Conservation (phyloP, 2,888 invertebrate species). For the Andrena praecox region DNA sequence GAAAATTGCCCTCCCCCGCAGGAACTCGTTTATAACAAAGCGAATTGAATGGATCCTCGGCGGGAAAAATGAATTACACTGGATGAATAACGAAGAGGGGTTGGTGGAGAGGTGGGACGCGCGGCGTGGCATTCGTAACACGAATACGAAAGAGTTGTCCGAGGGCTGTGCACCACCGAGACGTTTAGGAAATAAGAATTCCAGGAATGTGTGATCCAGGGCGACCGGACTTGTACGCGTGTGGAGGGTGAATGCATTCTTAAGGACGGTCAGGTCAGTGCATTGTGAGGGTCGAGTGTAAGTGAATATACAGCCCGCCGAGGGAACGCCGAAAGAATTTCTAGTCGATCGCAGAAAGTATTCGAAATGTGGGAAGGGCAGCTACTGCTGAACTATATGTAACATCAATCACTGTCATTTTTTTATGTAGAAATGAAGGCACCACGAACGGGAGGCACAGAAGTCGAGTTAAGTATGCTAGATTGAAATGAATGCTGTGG, state of each 20-base stretch:
- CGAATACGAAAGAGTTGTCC: neutral
- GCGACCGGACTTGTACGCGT: neutral
- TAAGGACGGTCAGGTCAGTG: slow-evolving; percentile 9
- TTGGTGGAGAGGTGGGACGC: neutral
- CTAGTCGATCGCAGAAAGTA: neutral
- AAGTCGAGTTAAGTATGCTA: too few relatives aligned
- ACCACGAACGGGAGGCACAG: too few relatives aligned
- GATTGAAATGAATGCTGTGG: too few relatives aligned
- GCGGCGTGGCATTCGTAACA: too few relatives aligned
- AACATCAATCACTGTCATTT: too few relatives aligned
- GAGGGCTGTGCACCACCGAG: neutral
- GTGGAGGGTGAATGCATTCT: neutral
- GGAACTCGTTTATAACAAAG: slow-evolving; percentile 38
- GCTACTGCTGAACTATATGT: too few relatives aligned
- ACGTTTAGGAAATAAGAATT: neutral
- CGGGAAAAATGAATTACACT: slow-evolving; percentile 12
- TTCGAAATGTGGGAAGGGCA: too few relatives aligned
- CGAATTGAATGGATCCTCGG: slow-evolving; percentile 13
- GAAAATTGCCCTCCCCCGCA: slow-evolving; percentile 18
- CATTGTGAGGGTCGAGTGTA: neutral
- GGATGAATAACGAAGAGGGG: neutral
- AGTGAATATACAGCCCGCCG: neutral
- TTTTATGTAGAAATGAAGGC: too few relatives aligned
- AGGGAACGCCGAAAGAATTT: neutral
- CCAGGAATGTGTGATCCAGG: neutral